Evolutionary conservation across 2,797 vertebrate genomes (phyloP).

Genomic region (Pelochelys cantorii): DNA sequence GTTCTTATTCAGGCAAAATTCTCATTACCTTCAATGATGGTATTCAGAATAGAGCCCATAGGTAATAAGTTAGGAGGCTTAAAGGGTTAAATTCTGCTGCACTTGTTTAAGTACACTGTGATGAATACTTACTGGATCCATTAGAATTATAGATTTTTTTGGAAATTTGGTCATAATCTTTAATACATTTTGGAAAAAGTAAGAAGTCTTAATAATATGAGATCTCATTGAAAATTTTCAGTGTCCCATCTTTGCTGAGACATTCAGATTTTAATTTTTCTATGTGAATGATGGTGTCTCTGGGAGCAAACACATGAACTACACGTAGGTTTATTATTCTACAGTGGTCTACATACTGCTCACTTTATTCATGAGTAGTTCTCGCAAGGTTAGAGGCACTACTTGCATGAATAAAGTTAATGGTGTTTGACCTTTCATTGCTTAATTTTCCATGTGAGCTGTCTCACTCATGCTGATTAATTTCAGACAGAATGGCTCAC

Average conservation of each 20-base stretch:
- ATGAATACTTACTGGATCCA: not conserved
- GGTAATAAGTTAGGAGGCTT: not conserved
- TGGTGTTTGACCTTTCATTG: fast-evolving
- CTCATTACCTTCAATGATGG: not conserved
- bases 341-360: not conserved
- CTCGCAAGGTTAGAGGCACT: not conserved
- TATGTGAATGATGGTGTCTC: not conserved
- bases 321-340: not conserved
- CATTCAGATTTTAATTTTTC: not conserved
- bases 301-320: not conserved
- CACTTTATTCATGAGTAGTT: not conserved
- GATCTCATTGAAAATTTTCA: not conserved
- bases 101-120: not conserved
- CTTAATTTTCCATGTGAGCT: not conserved
- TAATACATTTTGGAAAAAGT: not conserved
- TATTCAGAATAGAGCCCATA: not conserved
- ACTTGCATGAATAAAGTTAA: not conserved
- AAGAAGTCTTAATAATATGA: not conserved
- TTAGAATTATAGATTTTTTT: not conserved
- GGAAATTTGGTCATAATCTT: not conserved
- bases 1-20: not conserved
- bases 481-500: not conserved
- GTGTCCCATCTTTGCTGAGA: not conserved
- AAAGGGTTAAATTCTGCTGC: not conserved
- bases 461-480: not conserved